Evolutionary conservation across 2,888 invertebrate species (phyloP).

Genomic region (Hirtodrosophila alboralis): DNA sequence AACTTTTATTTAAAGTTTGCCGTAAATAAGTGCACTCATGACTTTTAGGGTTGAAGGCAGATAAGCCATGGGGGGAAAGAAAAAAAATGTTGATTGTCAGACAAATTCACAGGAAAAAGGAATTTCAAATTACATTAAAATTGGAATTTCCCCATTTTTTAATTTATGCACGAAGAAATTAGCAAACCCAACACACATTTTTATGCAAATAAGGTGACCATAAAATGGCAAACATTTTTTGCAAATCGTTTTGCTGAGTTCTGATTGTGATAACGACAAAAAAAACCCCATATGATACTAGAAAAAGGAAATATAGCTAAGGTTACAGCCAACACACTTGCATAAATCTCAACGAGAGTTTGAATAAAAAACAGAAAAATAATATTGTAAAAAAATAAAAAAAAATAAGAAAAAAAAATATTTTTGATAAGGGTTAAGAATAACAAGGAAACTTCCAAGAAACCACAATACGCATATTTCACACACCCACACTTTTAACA

Average conservation of each 20-base stretch:
- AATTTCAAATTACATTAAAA: conserved; percentile 39
- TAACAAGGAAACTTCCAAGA: conserved; percentile 15
- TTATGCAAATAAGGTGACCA: conserved; percentile 47
- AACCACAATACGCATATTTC: conserved; percentile 53
- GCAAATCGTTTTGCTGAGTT: conserved; percentile 32
- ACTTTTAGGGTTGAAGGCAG: conserved; percentile 26
- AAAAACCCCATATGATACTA: conserved; percentile 4
- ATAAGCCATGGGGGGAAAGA: conserved; percentile 27
- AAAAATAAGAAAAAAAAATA: conserved; percentile 40
- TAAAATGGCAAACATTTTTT: conserved; percentile 8
- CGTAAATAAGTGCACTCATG: conserved; percentile 55
- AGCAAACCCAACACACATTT: conserved; percentile 32
- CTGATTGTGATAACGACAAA: conserved; percentile 27
- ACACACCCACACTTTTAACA: conserved; percentile 30
- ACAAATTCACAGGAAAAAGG: conserved; percentile 1
- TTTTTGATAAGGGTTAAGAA: conserved; percentile 64
- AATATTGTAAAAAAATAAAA: conserved; percentile 55
- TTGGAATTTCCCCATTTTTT: conserved; percentile 33
- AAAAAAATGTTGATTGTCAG: no score
- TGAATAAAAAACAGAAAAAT: conserved; percentile 38
- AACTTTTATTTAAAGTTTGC: conserved; percentile 47
- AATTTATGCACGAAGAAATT: conserved; percentile 37
- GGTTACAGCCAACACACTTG: conserved; percentile 1
- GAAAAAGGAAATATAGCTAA: conserved; percentile 14
- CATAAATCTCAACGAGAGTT: conserved; percentile 38